phyloP scores from a whole-genome alignment of 1,140 invertebrate species.

The Camponotus floridanus region DNA sequence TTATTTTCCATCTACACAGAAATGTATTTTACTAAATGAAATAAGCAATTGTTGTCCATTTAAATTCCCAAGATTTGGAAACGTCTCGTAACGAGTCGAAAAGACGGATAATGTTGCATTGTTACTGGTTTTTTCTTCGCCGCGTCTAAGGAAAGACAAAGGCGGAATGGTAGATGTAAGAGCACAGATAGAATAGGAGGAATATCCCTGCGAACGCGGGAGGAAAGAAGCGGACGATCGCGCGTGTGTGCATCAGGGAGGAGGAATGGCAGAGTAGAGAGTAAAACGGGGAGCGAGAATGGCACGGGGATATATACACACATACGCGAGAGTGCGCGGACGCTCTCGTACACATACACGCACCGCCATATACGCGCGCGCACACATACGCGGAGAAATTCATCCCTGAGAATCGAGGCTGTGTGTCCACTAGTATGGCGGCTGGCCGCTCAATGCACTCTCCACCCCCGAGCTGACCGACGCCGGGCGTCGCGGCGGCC shows the following conservation, averaged over 20 bases:
- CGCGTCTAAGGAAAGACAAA: constrained; percentile 64
- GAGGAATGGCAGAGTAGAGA: constrained; percentile 70
- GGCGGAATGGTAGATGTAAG: constrained; percentile 57
- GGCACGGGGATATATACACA: constrained; percentile 52
- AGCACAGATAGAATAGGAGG: constrained; percentile 55
- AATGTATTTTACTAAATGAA: neutral
- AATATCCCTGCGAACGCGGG: constrained; percentile 34
- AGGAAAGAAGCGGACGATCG: constrained; percentile 71
- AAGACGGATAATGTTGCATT: constrained; percentile 75
- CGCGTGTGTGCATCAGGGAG: constrained; percentile 71
- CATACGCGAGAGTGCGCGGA: neutral
- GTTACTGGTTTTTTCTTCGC: constrained; percentile 66
- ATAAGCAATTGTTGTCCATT: neutral
- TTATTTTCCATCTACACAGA: neutral
- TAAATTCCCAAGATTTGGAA: constrained; percentile 7
- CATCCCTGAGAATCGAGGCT: constrained; percentile 80
- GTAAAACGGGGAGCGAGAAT: constrained; percentile 69
- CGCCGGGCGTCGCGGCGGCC: constrained; percentile 85
- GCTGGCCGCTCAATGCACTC: constrained; percentile 79
- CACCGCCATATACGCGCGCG: neutral
- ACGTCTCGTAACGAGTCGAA: constrained; percentile 5
- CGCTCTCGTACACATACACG: too few relatives aligned
- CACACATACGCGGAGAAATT: constrained; percentile 81
- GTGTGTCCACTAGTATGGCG: constrained; percentile 85
- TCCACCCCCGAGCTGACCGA: constrained; percentile 82